Evolutionary conservation across 2,888 invertebrate genomes (phyloP).

Genomic region (Luffia ferchaultella): DNA sequence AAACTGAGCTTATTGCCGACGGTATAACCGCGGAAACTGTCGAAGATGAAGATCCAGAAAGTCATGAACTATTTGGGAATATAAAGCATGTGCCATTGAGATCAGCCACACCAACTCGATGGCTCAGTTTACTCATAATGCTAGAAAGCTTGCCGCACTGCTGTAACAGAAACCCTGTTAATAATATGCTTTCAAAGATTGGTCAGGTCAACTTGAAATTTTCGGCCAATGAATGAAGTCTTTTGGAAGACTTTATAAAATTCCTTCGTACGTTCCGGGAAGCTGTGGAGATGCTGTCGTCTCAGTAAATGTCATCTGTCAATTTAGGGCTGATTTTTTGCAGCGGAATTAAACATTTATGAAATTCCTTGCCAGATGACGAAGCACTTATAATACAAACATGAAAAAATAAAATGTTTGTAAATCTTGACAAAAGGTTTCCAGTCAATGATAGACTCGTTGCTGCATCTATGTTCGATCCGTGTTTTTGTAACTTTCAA

Average conservation of each 20-base stretch:
- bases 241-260: constrained; percentile 3
- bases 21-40: too few relatives aligned
- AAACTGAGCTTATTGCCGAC: too few relatives aligned
- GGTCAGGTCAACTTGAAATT: neutral
- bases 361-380: neutral
- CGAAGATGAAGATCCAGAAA: neutral
- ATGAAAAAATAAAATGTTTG: neutral
- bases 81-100: neutral
- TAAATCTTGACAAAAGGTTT: neutral
- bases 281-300: constrained; percentile 2
- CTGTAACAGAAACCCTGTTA: neutral
- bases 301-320: neutral
- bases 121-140: neutral
- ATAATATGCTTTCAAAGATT: neutral
- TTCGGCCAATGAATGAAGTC: neutral
- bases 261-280: constrained; percentile 4
- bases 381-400: neutral
- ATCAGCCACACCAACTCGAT: neutral
- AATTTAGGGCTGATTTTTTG: neutral
- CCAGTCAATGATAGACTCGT: neutral
- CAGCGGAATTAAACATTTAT: neutral
- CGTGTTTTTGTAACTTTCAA: neutral
- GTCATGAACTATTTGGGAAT: neutral
- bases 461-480: neutral
- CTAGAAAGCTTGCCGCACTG: neutral